Percentiles rank a stretch among this genome's conserved stretches.
phyloP scores from a whole-genome alignment of 2,113 vertebrate species.

The human region GRCh38 chr6:100445501-100446000 shows the following conservation, averaged over 20 bases:
- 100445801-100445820: conserved; percentile 65
- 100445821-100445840: conserved; percentile 30
- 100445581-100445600: conserved; percentile 69
- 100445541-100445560: conserved; percentile 58
- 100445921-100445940: not conserved
- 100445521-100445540: conserved; percentile 40
- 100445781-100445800: conserved; percentile 30
- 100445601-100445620: conserved; percentile 68
- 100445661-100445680: conserved; percentile 25
- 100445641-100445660: conserved; percentile 64
- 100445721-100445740: conserved; percentile 33
- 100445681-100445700: conserved; percentile 75
- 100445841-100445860: not conserved
- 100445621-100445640: conserved; percentile 60
- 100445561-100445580: conserved; percentile 62
- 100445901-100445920: conserved; percentile 43
- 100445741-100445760: conserved; percentile 59
- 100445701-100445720: conserved; percentile 38
- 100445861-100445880: conserved; percentile 40
- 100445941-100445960: not conserved
- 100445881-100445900: conserved; percentile 32
- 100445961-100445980: not conserved
- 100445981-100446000: not conserved
- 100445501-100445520: conserved; percentile 48
- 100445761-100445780: conserved; percentile 66